A percentile compares a stretch with the other conserved stretches of the same genome.
These are phyloP conservation scores for Erynnis tages DNA, from an alignment of 2,888 invertebrate genomes.

Conservation along the genomic window DNA sequence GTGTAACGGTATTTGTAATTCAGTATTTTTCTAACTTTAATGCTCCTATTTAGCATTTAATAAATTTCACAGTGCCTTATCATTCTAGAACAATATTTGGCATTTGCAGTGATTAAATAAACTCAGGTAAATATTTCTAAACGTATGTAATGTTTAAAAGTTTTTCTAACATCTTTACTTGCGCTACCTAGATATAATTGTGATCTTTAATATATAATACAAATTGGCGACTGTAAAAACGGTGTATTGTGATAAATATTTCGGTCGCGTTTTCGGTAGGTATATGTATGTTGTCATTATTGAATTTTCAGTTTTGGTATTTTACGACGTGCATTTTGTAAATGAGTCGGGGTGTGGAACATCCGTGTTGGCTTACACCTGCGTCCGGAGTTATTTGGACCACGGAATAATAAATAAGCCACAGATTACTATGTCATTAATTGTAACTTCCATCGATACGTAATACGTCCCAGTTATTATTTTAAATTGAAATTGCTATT, in stretches of 20 bases:
- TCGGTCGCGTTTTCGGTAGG: constrained; percentile 13
- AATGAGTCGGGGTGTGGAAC: constrained; percentile 53
- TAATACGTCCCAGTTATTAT: constrained; percentile 20
- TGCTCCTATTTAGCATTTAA: too few relatives aligned
- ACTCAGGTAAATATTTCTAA: too few relatives aligned
- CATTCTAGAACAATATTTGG: too few relatives aligned
- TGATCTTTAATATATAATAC: too few relatives aligned
- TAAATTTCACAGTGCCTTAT: too few relatives aligned
- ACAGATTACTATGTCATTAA: constrained; percentile 38
- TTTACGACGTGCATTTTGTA: constrained; percentile 49
- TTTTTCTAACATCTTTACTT: too few relatives aligned
- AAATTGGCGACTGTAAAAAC: background rate
- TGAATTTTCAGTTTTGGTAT: constrained; percentile 53
- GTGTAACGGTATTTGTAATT: too few relatives aligned
- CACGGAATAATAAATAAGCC: constrained; percentile 53
- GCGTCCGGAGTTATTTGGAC: constrained; percentile 71
- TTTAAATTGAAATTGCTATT: constrained; percentile 13
- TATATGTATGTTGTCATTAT: constrained; percentile 31
- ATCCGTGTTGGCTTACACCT: constrained; percentile 65
- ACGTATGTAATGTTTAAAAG: too few relatives aligned
- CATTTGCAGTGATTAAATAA: too few relatives aligned
- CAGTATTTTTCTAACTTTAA: too few relatives aligned
- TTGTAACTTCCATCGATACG: constrained; percentile 27
- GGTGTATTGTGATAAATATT: background rate
- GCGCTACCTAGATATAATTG: too few relatives aligned